Percentiles rank a stretch among this genome's conserved stretches.
Conservation (phyloP, 2,113 vertebrate species). For the Danio rerio region GRCz12tu NC_133177.1:37053501-37054000, state of each 20-base stretch:
- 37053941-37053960: too few relatives aligned
- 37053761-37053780: background rate
- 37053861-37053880: too few relatives aligned
- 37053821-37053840: too few relatives aligned
- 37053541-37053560: conserved; percentile 48
- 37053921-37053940: too few relatives aligned
- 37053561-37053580: conserved; percentile 48
- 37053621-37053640: conserved; percentile 53
- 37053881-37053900: too few relatives aligned
- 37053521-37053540: conserved; percentile 43
- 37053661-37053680: conserved; percentile 24
- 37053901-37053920: too few relatives aligned
- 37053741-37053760: conserved; percentile 21
- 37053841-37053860: too few relatives aligned
- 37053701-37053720: background rate
- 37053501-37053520: conserved; percentile 52
- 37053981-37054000: too few relatives aligned
- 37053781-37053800: background rate
- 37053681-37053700: background rate
- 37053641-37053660: background rate
- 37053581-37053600: conserved; percentile 44
- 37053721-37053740: conserved; percentile 11
- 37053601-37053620: conserved; percentile 53
- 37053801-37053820: too few relatives aligned
- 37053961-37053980: too few relatives aligned